Conservation (phyloP, 1,140 invertebrate species). For the Drosophila carrolli region DNA sequence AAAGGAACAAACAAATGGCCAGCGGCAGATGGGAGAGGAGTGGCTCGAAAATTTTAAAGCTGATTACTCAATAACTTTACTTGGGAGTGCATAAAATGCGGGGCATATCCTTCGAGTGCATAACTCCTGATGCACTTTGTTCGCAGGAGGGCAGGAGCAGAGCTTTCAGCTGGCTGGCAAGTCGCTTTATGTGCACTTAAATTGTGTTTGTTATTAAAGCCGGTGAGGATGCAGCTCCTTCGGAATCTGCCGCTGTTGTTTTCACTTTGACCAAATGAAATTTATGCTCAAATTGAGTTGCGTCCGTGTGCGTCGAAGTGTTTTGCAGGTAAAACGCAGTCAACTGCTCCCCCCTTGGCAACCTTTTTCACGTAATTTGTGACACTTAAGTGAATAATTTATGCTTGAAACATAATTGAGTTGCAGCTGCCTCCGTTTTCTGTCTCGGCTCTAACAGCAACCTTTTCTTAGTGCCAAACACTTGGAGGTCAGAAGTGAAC, state of each 20-base stretch:
- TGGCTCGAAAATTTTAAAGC: slow-evolving; percentile 70
- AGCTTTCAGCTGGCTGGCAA: slow-evolving; percentile 54
- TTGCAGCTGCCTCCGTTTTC: slow-evolving; percentile 36
- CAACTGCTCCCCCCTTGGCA: slow-evolving; percentile 12
- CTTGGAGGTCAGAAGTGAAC: slow-evolving; percentile 26
- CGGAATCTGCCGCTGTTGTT: slow-evolving; percentile 49
- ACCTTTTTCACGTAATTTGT: slow-evolving; percentile 58
- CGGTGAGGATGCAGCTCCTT: slow-evolving; percentile 12
- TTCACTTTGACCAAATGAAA: slow-evolving; percentile 60
- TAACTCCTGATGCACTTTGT: slow-evolving; percentile 49
- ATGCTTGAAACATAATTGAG: slow-evolving; percentile 66
- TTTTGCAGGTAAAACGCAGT: slow-evolving; percentile 51
- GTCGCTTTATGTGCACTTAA: slow-evolving; percentile 80
- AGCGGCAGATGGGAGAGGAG: slow-evolving; percentile 9
- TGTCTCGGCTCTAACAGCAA: slow-evolving; percentile 9
- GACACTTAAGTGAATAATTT: slow-evolving; percentile 74
- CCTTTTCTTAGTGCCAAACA: slow-evolving; percentile 7
- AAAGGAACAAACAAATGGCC: slow-evolving; percentile 64
- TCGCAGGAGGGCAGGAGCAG: background rate
- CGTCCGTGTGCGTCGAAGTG: slow-evolving; percentile 56
- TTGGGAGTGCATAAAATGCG: slow-evolving; percentile 74
- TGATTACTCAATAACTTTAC: slow-evolving; percentile 82
- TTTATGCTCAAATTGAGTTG: slow-evolving; percentile 80
- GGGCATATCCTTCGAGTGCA: slow-evolving; percentile 73
- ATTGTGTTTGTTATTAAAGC: slow-evolving; percentile 79